Percentiles rank a stretch among this genome's conserved stretches.
Evolutionary conservation across 2,113 vertebrate genomes (phyloP).

Genomic region (Psettodes erumei): DNA sequence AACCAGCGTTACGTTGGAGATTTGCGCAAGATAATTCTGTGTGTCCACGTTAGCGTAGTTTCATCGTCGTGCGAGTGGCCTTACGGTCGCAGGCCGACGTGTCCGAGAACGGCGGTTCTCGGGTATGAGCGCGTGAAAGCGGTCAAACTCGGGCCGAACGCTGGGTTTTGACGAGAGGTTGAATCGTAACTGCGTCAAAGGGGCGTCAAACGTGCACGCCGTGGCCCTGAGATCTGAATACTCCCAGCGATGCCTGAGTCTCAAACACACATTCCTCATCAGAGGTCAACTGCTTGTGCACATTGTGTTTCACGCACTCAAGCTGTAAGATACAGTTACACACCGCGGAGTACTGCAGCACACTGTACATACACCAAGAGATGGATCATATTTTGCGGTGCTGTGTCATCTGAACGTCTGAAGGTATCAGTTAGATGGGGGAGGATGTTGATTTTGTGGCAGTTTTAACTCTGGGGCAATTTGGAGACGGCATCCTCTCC

Average conservation of each 20-base stretch:
- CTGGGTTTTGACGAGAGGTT: no score
- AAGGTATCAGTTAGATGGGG: not conserved
- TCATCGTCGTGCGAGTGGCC: no score
- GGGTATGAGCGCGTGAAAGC: no score
- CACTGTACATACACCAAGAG: not conserved
- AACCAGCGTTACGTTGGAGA: not conserved
- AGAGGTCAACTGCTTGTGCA: not conserved
- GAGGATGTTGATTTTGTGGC: not conserved
- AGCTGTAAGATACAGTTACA: not conserved
- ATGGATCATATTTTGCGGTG: not conserved
- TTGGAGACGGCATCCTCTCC: not conserved
- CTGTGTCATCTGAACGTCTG: not conserved
- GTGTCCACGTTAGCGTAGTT: no score
- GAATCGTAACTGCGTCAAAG: not conserved
- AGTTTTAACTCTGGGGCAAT: not conserved
- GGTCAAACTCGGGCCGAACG: no score
- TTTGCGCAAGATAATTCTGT: not conserved
- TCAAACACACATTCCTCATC: not conserved
- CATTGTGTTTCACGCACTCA: not conserved
- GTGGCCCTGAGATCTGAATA: constrained; percentile 11
- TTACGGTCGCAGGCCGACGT: no score
- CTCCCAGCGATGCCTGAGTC: not conserved
- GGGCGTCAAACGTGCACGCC: constrained; percentile 33
- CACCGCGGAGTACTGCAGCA: not conserved
- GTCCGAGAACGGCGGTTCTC: no score